Evolutionary conservation across 1,140 invertebrate species (phyloP).

Genomic region (Drosophila pallidifrons): DNA sequence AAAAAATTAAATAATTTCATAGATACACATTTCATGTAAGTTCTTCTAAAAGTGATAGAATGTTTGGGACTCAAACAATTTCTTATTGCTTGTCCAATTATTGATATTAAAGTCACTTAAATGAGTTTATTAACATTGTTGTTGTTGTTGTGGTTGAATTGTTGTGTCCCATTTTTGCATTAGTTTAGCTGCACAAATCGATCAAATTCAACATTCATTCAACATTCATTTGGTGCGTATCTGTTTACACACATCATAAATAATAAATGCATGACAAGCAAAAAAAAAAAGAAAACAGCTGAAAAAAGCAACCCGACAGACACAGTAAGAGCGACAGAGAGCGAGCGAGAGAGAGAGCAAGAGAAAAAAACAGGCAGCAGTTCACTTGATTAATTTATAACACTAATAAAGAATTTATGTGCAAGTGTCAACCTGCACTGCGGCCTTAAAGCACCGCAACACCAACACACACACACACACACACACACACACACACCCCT

Average conservation of each 20-base stretch:
- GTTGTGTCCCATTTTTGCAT: slow-evolving; percentile 45
- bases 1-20: too few species aligned
- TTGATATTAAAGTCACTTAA: slow-evolving; percentile 13
- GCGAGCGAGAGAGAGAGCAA: slow-evolving; percentile 19
- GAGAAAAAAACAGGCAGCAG: slow-evolving; percentile 46
- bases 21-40: too few species aligned
- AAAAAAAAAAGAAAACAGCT: slow-evolving; percentile 49
- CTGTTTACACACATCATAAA: slow-evolving; percentile 81
- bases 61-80: neutral
- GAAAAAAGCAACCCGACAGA: slow-evolving; percentile 37
- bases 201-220: slow-evolving; percentile 74
- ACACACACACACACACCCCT: neutral
- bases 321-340: slow-evolving; percentile 32
- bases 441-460: slow-evolving; percentile 47
- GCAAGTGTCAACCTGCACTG: slow-evolving; percentile 78
- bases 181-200: slow-evolving; percentile 64
- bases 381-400: slow-evolving; percentile 82
- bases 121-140: slow-evolving; percentile 4
- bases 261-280: slow-evolving; percentile 72
- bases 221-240: slow-evolving; percentile 73
- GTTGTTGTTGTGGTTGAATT: slow-evolving; percentile 13
- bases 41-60: too few species aligned
- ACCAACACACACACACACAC: neutral
- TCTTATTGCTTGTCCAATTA: neutral
- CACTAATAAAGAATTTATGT: slow-evolving; percentile 82